A percentile compares a stretch with the other conserved stretches of the same genome.
Conservation (phyloP, 2,113 vertebrate genomes). For the Mionectes macconnelli region DNA sequence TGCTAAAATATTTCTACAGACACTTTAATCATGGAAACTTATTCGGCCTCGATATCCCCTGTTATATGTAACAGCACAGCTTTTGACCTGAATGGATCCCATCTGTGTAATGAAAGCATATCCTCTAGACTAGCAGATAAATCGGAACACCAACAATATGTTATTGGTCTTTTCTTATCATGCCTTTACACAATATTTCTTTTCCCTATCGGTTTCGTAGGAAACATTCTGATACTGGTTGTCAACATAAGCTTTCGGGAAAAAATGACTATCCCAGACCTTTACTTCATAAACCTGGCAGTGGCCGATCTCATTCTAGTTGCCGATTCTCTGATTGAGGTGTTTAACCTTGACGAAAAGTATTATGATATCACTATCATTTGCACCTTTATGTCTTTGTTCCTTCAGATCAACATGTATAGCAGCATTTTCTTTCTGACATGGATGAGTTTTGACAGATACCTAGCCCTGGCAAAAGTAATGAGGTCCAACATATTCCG, state of each 20-base stretch:
- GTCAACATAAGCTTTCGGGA: conserved; percentile 94
- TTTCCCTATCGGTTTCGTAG: conserved; percentile 95
- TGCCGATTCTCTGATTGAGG: conserved; percentile 95
- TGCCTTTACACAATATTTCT: conserved; percentile 94
- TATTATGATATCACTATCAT: conserved; percentile 94
- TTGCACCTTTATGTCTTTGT: conserved; percentile 97
- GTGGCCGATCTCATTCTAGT: conserved; percentile 93
- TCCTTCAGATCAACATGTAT: conserved; percentile 99
- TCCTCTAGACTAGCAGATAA: conserved; percentile 61
- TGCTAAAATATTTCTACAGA: not conserved
- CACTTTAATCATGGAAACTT: conserved; percentile 77
- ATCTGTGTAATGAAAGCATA: conserved; percentile 67
- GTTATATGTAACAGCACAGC: conserved; percentile 76
- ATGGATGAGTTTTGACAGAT: conserved; percentile 99
- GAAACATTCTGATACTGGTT: conserved; percentile 93
- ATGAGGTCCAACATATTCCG: conserved; percentile 86
- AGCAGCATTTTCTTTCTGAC: conserved; percentile 99
- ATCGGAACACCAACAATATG: conserved; percentile 81
- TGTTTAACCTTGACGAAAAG: conserved; percentile 94
- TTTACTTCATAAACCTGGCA: conserved; percentile 95
- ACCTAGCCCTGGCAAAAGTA: conserved; percentile 88
- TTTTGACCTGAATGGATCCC: conserved; percentile 71
- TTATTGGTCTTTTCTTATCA: conserved; percentile 89
- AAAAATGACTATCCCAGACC: conserved; percentile 97
- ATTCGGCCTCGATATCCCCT: conserved; percentile 63